Conservation (phyloP, 2,113 vertebrate genomes). For the Callospermophilus lateralis region DNA sequence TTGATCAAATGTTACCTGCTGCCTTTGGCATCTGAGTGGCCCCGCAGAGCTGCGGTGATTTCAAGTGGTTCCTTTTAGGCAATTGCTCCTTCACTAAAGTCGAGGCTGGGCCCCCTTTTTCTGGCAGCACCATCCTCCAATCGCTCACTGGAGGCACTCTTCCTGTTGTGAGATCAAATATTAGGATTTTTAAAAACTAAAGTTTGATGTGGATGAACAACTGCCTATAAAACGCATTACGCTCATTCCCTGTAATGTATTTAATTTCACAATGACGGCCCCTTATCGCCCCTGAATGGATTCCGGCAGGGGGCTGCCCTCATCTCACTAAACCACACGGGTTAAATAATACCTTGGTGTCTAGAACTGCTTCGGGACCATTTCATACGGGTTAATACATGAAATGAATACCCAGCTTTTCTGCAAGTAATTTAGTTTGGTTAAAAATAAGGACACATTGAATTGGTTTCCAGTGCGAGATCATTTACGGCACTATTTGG, state of each 20-base stretch:
- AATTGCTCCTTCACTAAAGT: conserved; percentile 76
- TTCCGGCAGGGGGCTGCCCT: conserved; percentile 88
- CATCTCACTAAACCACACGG: conserved; percentile 87
- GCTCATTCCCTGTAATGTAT: conserved; percentile 96
- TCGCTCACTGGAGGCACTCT: conserved; percentile 86
- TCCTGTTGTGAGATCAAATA: conserved; percentile 95
- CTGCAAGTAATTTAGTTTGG: conserved; percentile 77
- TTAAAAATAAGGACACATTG: conserved; percentile 73
- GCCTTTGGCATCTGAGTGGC: conserved; percentile 51
- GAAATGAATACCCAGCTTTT: conserved; percentile 86
- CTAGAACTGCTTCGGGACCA: conserved; percentile 84
- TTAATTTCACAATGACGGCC: conserved; percentile 98
- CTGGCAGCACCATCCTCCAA: conserved; percentile 82
- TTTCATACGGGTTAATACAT: conserved; percentile 82
- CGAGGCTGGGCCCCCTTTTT: conserved; percentile 73
- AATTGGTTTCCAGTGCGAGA: conserved; percentile 46
- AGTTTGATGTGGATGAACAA: conserved; percentile 98
- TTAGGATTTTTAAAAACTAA: conserved; percentile 94
- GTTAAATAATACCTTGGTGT: conserved; percentile 88
- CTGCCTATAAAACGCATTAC: conserved; percentile 97
- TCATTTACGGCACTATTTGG: conserved; percentile 63
- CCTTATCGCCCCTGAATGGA: conserved; percentile 92
- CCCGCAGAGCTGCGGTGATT: conserved; percentile 78
- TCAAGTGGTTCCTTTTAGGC: conserved; percentile 71
- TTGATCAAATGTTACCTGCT: conserved; percentile 10